Base-by-base conservation (phyloP, 2,113 vertebrate species). In the Mobula hypostoma region DNA sequence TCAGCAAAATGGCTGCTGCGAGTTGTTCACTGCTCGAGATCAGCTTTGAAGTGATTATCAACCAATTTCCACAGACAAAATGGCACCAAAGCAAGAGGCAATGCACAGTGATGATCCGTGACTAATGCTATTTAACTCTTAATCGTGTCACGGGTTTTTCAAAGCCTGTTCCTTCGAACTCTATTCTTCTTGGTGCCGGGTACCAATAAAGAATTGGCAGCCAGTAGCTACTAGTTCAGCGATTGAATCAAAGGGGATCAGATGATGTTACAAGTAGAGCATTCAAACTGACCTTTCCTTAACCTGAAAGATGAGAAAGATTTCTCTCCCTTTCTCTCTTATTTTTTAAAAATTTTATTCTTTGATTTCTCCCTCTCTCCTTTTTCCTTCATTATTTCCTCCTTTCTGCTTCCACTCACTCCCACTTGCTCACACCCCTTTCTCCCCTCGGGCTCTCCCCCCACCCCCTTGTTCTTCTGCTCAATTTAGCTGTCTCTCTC, bases 61-160 rank as follows among this genome's bases (percentile, higher is more conserved):
- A 92, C 32, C 63, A 68, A 70, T 70, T 92, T 70, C 66, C 88
- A 32, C 88, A 92, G 88, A 92, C 88, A 70, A 70, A 70, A 92
- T 70, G 88, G 66, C 63, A 72, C 88, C 66, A 70, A 21, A 92
- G n/a, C 66, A 70, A 36, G n/a, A 70, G 17, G 63, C 68, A 40
- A 70, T n/a, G 19, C 83, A 92, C 66, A 21, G 17, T 92, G 68
- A 70, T 92, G 88, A 92, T 92, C 63, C 66, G 32, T 70, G 88
- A 92, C 66, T 11, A 11, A 92, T 40, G 32, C 70, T 70, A 70
- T 66, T 92, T 92, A 92, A 92, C 66, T 36, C 32, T 92, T 92
- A 92, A 92, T 72, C 15, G 32, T 92, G 66, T 92, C n/a, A 92
- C 15, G 32, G 63, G 68, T 17, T 70, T 90, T 72, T 92, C 88